Conservation (phyloP, 2,888 invertebrate species). For the Tuberolachnus salignus region DNA sequence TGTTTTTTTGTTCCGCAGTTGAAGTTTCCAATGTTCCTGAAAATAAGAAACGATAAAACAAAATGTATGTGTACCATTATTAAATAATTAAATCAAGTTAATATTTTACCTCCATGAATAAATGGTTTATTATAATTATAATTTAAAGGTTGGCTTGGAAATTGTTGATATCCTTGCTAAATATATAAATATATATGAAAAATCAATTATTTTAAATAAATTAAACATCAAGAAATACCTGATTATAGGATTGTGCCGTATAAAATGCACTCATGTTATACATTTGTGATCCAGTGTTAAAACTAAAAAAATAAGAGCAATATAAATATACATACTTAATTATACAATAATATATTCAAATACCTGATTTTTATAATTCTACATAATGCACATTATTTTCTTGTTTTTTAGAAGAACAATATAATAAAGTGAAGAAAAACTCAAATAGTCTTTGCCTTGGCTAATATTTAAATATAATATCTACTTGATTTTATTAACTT, state of each 20-base stretch:
- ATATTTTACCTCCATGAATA: conserved; percentile 45
- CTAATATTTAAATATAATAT: too few species aligned
- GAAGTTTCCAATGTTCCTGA: conserved; percentile 43
- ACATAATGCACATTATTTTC: too few species aligned
- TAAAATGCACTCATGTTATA: conserved; percentile 46
- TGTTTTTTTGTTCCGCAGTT: conserved; percentile 2
- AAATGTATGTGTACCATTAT: too few species aligned
- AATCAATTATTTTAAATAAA: neutral
- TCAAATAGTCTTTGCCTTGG: too few species aligned
- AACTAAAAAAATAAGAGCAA: conserved; percentile 19
- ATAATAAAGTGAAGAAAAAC: too few species aligned
- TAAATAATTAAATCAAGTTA: neutral
- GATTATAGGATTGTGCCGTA: conserved; percentile 36
- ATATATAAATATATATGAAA: conserved; percentile 1
- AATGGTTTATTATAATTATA: conserved; percentile 39
- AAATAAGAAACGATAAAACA: neutral
- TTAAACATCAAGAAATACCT: neutral
- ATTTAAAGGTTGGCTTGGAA: conserved; percentile 31
- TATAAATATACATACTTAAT: neutral
- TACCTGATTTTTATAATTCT: too few species aligned
- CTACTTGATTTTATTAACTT: too few species aligned
- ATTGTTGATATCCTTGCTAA: conserved; percentile 42
- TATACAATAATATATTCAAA: neutral
- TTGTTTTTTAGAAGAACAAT: too few species aligned
- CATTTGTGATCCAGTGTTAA: conserved; percentile 35